Conservation (phyloP, 2,797 vertebrate genomes). For the Strix occidentalis region DNA sequence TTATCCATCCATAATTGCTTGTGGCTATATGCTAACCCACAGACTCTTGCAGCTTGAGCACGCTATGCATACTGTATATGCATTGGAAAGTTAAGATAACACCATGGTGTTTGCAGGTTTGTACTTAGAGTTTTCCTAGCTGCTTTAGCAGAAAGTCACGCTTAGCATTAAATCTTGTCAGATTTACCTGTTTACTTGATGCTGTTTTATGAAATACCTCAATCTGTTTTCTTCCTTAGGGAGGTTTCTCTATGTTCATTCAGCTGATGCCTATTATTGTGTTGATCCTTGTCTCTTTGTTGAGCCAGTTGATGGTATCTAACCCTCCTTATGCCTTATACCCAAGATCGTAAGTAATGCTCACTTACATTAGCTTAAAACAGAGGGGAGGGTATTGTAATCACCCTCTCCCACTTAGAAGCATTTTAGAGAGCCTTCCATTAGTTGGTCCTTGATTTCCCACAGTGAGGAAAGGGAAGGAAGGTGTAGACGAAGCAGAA, state of each 20-base stretch:
- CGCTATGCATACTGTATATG: not conserved
- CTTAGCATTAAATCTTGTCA: not conserved
- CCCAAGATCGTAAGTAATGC: constrained; percentile 89
- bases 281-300: constrained; percentile 92
- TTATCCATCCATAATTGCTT: not conserved
- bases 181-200: not conserved
- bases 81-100: not conserved
- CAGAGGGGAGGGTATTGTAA: not conserved
- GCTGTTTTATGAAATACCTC: not conserved
- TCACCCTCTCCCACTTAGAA: not conserved
- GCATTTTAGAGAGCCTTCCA: not conserved
- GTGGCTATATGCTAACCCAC: not conserved
- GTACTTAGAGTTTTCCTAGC: not conserved
- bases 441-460: not conserved
- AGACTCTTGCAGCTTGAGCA: not conserved
- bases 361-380: not conserved
- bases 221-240: constrained; percentile 76
- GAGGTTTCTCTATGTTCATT: constrained; percentile 98
- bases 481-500: not conserved
- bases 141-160: not conserved
- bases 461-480: not conserved
- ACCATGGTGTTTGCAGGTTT: not conserved
- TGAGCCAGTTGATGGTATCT: constrained; percentile 98
- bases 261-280: constrained; percentile 97
- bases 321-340: constrained; percentile 95